Conservation (phyloP, 2,113 vertebrate genomes). For the Otis tarda region DNA sequence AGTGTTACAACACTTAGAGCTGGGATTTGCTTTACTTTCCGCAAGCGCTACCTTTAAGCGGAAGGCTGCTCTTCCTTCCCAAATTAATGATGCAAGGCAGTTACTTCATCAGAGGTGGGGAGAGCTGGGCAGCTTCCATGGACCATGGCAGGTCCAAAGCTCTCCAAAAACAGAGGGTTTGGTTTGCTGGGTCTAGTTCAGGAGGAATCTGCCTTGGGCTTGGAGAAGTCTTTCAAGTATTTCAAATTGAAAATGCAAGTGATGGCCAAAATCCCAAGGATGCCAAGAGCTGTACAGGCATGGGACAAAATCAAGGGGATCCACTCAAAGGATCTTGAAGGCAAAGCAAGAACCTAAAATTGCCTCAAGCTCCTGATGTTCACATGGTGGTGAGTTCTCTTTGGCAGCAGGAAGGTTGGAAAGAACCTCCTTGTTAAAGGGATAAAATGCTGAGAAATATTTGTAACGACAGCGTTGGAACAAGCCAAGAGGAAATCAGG, state of each 20-base stretch:
- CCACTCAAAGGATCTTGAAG: neutral
- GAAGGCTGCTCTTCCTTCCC: neutral
- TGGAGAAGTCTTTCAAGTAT: neutral
- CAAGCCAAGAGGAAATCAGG: neutral
- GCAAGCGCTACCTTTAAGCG: neutral
- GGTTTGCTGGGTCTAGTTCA: neutral
- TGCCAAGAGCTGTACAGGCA: neutral
- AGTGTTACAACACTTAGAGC: neutral
- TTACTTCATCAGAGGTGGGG: neutral
- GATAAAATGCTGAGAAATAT: neutral
- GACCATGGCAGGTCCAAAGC: neutral
- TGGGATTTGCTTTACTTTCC: neutral
- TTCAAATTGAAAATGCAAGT: neutral
- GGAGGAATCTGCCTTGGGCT: neutral
- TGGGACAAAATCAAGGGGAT: neutral
- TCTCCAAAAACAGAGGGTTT: neutral
- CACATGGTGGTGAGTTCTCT: neutral
- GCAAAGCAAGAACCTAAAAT: neutral
- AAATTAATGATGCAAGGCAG: neutral
- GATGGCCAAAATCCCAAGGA: neutral
- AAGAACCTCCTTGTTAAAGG: neutral
- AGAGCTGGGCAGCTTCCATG: neutral
- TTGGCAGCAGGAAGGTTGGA: neutral
- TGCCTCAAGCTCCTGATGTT: neutral
- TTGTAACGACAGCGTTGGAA: rapidly evolving